phyloP scores from a whole-genome alignment of 2,888 invertebrate species.

The Anodontia alba region DNA sequence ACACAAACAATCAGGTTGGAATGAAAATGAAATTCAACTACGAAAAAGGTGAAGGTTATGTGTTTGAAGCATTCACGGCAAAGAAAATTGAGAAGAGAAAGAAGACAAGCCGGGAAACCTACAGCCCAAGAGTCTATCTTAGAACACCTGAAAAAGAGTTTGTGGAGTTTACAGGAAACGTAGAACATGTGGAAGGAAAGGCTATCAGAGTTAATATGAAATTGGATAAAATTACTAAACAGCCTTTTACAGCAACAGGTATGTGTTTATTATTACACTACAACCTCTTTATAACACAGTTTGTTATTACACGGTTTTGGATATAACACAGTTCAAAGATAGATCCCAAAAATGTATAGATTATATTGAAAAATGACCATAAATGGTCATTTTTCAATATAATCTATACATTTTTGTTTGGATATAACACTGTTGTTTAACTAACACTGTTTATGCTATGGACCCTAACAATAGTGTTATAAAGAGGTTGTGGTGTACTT shows the following conservation, averaged over 20 bases:
- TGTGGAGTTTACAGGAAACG: conserved; percentile 55
- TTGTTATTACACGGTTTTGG: too few relatives aligned
- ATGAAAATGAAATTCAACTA: conserved; percentile 52
- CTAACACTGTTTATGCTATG: too few relatives aligned
- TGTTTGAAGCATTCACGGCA: conserved; percentile 53
- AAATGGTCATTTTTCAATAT: too few relatives aligned
- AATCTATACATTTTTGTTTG: too few relatives aligned
- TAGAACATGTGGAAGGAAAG: conserved; percentile 61
- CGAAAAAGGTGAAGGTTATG: conserved; percentile 63
- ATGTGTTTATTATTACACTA: too few relatives aligned
- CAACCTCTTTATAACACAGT: too few relatives aligned
- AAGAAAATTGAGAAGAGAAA: conserved; percentile 44
- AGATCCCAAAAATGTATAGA: too few relatives aligned
- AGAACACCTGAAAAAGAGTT: conserved; percentile 64
- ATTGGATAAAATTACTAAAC: conserved; percentile 62
- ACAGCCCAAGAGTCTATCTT: conserved; percentile 62
- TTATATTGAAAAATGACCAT: too few relatives aligned
- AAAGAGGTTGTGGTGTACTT: too few relatives aligned
- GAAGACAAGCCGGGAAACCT: conserved; percentile 24
- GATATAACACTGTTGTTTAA: too few relatives aligned
- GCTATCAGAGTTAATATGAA: conserved; percentile 52
- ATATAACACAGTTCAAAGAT: not conserved
- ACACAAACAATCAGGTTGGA: conserved; percentile 64
- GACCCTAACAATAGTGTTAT: too few relatives aligned
- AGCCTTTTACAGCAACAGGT: conserved; percentile 68